Evolutionary conservation across 2,113 vertebrate genomes (phyloP), one percentile per base, ranked within the genome.

Genomic region (Theristicus caerulescens): DNA sequence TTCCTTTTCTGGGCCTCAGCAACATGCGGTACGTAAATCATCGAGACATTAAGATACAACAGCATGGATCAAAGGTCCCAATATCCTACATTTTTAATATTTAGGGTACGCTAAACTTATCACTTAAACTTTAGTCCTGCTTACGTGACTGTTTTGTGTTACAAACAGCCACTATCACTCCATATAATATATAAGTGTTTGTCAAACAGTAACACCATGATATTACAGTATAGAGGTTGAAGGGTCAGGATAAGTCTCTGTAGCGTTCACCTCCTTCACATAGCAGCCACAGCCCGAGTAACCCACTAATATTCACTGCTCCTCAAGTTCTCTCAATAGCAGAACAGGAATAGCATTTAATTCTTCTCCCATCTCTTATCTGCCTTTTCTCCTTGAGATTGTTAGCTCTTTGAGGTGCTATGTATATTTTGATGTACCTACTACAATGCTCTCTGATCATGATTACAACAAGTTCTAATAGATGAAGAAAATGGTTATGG

Each of bases 11-110:
- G 32, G 31, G 49, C 36, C 27, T 67, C 54, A 57, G 44, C 71
- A 91, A 69, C 61, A 40, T 0, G 32, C 18, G 16, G 29, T 52
- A 78, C 0, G 0, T 11, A 67, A 38, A 36, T 27, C 18, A 82
- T 2, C 5, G 13, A 86, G 51, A 67, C 5, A 24, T 42, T 32
- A 72, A 83, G n/a, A 83, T 26, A 62, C 10, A 87, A 51, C 18
- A 57, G 13, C 10, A 31, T 7, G 10, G 31, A 82, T 16, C 69
- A 44, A 51, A 52, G 21, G 16, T 72, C 54, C 57, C 32, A 58
- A 9, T 71, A 71, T 17, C 44, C 89, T 59, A 31, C 4, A 25
- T 16, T 62, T 84, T 67, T 76, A 65, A 49, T 87, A 47, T 32
- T 58, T 82, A 74, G 38, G 11, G 15, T 46, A 79, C 15, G 34